phyloP scores from a whole-genome alignment of 2,797 vertebrate species.

The Heteromormyrus szaboi region DNA sequence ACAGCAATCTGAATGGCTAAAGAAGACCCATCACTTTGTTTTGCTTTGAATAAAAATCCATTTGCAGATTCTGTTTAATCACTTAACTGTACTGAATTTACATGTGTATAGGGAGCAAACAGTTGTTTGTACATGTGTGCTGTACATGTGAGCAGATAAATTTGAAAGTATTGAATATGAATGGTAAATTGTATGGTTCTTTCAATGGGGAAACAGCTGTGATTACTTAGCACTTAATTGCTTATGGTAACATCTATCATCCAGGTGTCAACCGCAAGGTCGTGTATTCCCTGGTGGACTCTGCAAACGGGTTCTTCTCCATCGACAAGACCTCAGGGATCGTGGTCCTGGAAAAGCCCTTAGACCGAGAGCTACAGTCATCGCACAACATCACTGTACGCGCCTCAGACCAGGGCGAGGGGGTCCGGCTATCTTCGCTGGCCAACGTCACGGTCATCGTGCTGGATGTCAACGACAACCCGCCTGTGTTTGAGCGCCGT shows the following conservation, averaged over 20 bases:
- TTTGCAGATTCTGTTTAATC: background rate
- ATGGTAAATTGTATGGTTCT: background rate
- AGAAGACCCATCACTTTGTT: background rate
- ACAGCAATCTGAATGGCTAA: background rate
- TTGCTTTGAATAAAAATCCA: background rate
- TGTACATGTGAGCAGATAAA: background rate
- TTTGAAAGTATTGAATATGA: background rate
- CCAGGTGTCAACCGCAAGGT: constrained; percentile 80
- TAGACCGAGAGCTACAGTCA: constrained; percentile 84
- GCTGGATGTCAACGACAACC: constrained; percentile 93
- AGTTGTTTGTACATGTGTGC: background rate
- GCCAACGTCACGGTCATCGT: constrained; percentile 83
- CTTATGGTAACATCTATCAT: constrained; percentile 10
- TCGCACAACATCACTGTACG: constrained; percentile 77
- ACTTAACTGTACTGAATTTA: background rate
- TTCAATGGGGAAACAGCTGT: background rate
- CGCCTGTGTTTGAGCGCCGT: constrained; percentile 86
- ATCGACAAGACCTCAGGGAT: constrained; percentile 83
- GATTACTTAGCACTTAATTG: background rate
- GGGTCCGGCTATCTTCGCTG: constrained; percentile 68
- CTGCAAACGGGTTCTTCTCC: constrained; percentile 77
- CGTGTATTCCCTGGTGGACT: constrained; percentile 76
- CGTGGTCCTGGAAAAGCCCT: constrained; percentile 74
- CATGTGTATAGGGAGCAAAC: background rate
- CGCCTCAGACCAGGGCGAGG: constrained; percentile 77